Conservation (phyloP, 64 coral and sea anemone species). For the Pachyseris speciosa region DNA sequence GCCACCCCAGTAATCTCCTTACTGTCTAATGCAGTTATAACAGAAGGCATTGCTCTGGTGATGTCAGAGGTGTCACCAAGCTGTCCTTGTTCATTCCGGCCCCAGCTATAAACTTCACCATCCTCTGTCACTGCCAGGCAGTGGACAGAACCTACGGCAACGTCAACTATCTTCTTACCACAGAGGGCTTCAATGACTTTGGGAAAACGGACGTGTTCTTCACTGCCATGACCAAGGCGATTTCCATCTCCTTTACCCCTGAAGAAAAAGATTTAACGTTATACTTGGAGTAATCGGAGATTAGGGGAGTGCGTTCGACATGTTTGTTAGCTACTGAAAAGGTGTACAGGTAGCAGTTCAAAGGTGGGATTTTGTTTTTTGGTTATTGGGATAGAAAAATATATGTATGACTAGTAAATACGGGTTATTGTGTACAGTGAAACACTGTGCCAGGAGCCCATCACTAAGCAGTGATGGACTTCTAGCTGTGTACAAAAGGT, state of each 20-base stretch:
- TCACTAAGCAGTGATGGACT: too few relatives aligned
- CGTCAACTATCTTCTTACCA: slow-evolving; percentile 88
- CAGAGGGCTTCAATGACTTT: slow-evolving; percentile 87
- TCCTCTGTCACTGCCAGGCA: slow-evolving; percentile 88
- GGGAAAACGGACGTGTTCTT: slow-evolving; percentile 88
- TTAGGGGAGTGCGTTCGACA: too few relatives aligned
- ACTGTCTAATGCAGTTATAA: slow-evolving; percentile 56
- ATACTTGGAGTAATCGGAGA: too few relatives aligned
- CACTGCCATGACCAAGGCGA: slow-evolving; percentile 90
- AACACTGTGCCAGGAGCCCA: too few relatives aligned
- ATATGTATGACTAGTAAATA: not conserved
- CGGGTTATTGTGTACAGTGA: too few relatives aligned
- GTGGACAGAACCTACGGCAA: slow-evolving; percentile 97
- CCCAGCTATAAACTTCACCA: slow-evolving; percentile 94
- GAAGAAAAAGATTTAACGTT: not conserved
- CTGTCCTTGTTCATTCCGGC: slow-evolving; percentile 96
- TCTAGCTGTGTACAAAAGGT: too few relatives aligned
- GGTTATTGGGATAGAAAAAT: not conserved
- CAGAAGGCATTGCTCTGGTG: slow-evolving; percentile 68
- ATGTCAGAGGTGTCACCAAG: slow-evolving; percentile 75
- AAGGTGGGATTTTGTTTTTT: too few relatives aligned
- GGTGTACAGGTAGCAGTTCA: too few relatives aligned
- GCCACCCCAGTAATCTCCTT: slow-evolving; percentile 87
- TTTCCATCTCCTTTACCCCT: slow-evolving; percentile 99
- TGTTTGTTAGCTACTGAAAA: too few relatives aligned